A percentile compares a stretch with the other conserved stretches of the same genome.
Conservation (phyloP, 2,888 invertebrate genomes). For the Ophioninae sp. region DNA sequence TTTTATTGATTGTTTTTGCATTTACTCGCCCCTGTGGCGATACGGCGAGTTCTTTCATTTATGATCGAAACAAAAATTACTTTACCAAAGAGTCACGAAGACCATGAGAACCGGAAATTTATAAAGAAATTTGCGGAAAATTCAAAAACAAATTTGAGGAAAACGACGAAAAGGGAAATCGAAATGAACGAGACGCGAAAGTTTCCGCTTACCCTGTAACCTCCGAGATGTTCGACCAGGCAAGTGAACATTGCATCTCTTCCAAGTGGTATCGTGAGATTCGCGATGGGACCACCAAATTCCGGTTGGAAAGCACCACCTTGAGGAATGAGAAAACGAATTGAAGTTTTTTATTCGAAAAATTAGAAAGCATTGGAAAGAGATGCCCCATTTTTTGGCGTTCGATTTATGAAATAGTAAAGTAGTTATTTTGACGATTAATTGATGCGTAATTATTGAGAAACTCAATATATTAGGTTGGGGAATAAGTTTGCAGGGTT, state of each 20-base stretch:
- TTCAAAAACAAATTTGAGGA: neutral
- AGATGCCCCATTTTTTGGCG: no score
- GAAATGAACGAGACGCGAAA: neutral
- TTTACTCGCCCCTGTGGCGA: neutral
- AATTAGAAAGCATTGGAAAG: no score
- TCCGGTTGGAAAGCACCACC: conserved; percentile 91
- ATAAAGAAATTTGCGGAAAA: neutral
- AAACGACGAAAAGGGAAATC: neutral
- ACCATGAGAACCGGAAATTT: neutral
- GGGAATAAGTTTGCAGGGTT: no score
- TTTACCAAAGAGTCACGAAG: neutral
- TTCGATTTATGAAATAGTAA: no score
- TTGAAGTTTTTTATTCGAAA: no score
- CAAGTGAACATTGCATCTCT: conserved; percentile 94
- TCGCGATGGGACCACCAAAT: conserved; percentile 91
- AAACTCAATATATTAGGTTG: no score
- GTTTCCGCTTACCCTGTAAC: conserved; percentile 88
- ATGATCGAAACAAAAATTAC: neutral
- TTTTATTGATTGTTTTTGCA: neutral
- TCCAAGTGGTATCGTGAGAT: conserved; percentile 92
- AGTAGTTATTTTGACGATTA: no score
- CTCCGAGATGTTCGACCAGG: conserved; percentile 92
- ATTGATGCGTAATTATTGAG: no score
- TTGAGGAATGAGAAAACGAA: conserved; percentile 78
- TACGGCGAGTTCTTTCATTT: neutral